phyloP scores from a whole-genome alignment of 2,888 invertebrate species.

The Tryphoninae sp. region DNA sequence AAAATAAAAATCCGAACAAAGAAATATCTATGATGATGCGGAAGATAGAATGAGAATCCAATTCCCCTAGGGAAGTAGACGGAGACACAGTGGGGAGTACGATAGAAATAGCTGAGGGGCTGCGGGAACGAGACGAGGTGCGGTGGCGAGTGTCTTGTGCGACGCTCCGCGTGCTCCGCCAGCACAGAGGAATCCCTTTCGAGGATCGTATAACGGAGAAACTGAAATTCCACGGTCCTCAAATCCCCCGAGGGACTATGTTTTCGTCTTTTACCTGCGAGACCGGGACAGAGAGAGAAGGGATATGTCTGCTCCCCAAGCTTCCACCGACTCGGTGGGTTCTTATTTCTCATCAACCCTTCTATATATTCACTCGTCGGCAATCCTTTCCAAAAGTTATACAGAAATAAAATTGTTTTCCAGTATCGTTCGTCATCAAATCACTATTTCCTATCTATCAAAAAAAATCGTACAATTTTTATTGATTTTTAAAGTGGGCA shows the following conservation, averaged over 20 bases:
- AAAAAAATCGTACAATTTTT: background rate
- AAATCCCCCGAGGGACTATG: conserved; percentile 53
- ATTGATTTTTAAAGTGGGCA: background rate
- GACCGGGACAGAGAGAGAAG: background rate
- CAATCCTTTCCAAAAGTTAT: conserved; percentile 13
- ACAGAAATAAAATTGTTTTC: conserved; percentile 24
- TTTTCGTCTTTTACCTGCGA: conserved; percentile 38
- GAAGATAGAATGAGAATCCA: conserved; percentile 63
- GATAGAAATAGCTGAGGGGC: conserved; percentile 49
- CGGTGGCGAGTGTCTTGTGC: conserved; percentile 50
- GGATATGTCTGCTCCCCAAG: conserved; percentile 21
- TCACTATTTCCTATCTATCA: background rate
- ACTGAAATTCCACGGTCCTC: conserved; percentile 54
- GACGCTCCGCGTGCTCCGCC: conserved; percentile 20
- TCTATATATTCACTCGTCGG: conserved; percentile 2
- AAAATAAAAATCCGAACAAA: background rate
- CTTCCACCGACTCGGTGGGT: conserved; percentile 11
- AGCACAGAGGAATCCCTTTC: conserved; percentile 53
- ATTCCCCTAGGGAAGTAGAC: conserved; percentile 61
- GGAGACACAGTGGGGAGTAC: conserved; percentile 37
- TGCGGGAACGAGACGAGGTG: conserved; percentile 50
- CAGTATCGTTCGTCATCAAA: background rate
- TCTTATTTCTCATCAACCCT: conserved; percentile 42
- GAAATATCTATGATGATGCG: conserved; percentile 59
- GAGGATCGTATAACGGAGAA: conserved; percentile 53